Percentiles rank a stretch among this genome's conserved stretches.
phyloP scores from a whole-genome alignment of 2,113 vertebrate species.

The Sander lucioperca region DNA sequence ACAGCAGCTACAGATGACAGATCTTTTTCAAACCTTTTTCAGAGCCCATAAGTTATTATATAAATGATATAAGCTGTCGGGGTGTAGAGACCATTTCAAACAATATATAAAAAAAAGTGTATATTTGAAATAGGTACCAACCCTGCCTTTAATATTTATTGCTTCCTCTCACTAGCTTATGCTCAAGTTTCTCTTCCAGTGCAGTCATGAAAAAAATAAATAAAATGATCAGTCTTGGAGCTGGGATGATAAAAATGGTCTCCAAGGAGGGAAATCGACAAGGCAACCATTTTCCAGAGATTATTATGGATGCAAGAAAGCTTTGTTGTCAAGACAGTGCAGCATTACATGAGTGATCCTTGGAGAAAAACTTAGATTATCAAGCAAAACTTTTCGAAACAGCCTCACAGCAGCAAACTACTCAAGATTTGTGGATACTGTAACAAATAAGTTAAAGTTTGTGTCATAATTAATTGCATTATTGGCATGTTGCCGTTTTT shows the following conservation, averaged over 20 bases:
- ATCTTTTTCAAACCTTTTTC: no score
- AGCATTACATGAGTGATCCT: constrained; percentile 9
- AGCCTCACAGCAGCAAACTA: constrained; percentile 8
- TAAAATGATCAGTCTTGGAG: constrained; percentile 27
- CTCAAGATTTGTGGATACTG: constrained; percentile 29
- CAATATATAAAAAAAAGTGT: no score
- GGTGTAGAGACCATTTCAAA: no score
- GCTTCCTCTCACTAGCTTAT: background rate
- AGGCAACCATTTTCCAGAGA: constrained; percentile 8
- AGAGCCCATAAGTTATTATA: no score
- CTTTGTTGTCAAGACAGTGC: constrained; percentile 31
- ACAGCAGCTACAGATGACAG: no score
- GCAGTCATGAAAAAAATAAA: constrained; percentile 12
- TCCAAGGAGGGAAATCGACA: constrained; percentile 35
- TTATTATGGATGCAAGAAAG: constrained; percentile 8
- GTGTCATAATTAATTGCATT: constrained; percentile 56
- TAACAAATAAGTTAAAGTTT: constrained; percentile 34
- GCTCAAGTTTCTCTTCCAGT: background rate
- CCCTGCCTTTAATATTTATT: background rate
- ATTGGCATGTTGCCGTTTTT: constrained; percentile 54
- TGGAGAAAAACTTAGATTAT: constrained; percentile 17
- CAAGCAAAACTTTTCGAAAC: constrained; percentile 22
- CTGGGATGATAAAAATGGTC: constrained; percentile 39
- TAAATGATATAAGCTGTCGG: no score
- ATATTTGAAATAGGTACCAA: no score